Conservation (phyloP, 2,888 invertebrate genomes). For the Allophyes oxyacanthae region DNA sequence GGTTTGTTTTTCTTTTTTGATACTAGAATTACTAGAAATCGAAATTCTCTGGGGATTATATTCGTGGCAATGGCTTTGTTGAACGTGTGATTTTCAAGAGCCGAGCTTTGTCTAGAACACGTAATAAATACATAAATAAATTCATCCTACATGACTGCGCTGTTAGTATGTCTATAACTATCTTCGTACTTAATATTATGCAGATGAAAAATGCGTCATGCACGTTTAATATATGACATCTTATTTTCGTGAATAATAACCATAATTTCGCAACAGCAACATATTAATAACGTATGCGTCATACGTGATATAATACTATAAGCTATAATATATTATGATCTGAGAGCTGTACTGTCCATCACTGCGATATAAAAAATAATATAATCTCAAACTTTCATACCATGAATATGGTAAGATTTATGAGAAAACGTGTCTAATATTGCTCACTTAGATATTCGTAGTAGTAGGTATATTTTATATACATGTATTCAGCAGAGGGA, state of each 20-base stretch:
- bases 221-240: neutral
- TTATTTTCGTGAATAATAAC: neutral
- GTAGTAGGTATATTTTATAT: conserved; percentile 54
- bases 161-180: neutral
- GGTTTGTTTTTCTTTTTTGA: neutral
- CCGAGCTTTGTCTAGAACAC: too few species aligned
- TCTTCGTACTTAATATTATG: neutral
- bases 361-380: conserved; percentile 40
- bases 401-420: conserved; percentile 52
- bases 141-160: too few species aligned
- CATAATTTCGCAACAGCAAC: neutral
- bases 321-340: conserved; percentile 12
- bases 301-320: conserved; percentile 13
- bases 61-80: too few species aligned
- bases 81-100: too few species aligned
- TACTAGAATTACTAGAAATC: too few species aligned
- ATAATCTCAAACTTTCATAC: conserved; percentile 42
- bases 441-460: conserved; percentile 53
- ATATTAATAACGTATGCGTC: too few species aligned
- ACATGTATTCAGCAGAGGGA: conserved; percentile 63
- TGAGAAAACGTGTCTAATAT: conserved; percentile 58
- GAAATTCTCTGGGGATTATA: too few species aligned
- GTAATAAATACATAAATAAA: too few species aligned
- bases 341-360: conserved; percentile 31
- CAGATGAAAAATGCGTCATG: neutral